These are phyloP conservation scores for Napeogenes sylphis DNA, from an alignment of 2,888 invertebrate species.

Conservation along the genomic window DNA sequence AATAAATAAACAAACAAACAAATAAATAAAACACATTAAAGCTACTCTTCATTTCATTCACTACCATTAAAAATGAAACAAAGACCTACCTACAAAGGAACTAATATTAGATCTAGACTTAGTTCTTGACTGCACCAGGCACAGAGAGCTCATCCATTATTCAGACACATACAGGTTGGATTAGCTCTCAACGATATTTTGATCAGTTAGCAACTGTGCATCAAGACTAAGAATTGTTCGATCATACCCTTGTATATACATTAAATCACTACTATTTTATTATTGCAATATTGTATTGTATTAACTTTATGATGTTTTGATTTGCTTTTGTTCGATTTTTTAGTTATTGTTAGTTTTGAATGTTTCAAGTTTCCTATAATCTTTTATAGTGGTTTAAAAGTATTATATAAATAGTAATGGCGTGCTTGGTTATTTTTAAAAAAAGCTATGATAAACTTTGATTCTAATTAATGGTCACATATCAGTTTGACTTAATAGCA, in stretches of 20 bases:
- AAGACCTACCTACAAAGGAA: conserved; percentile 5
- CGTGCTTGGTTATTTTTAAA: too few species aligned
- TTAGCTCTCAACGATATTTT: conserved; percentile 28
- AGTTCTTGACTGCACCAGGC: conserved; percentile 16
- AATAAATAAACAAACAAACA: too few species aligned
- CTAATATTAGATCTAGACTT: conserved; percentile 16
- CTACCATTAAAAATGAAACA: conserved; percentile 1
- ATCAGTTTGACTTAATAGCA: too few species aligned
- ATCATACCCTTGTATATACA: not conserved
- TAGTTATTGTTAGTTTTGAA: too few species aligned
- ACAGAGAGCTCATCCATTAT: conserved; percentile 28
- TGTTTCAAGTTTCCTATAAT: too few species aligned
- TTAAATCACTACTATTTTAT: too few species aligned
- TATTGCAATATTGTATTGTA: too few species aligned
- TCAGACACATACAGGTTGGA: conserved; percentile 24
- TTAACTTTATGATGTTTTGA: not conserved
- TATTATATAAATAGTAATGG: too few species aligned
- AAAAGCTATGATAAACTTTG: too few species aligned
- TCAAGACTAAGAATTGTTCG: not conserved
- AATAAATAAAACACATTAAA: not conserved
- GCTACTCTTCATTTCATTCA: not conserved
- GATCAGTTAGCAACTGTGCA: conserved; percentile 19
- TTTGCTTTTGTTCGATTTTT: too few species aligned
- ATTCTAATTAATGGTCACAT: too few species aligned
- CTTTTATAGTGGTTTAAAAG: too few species aligned